Base-by-base conservation (phyloP, 2,888 invertebrate genomes). In the Stegana nigrithorax region DNA sequence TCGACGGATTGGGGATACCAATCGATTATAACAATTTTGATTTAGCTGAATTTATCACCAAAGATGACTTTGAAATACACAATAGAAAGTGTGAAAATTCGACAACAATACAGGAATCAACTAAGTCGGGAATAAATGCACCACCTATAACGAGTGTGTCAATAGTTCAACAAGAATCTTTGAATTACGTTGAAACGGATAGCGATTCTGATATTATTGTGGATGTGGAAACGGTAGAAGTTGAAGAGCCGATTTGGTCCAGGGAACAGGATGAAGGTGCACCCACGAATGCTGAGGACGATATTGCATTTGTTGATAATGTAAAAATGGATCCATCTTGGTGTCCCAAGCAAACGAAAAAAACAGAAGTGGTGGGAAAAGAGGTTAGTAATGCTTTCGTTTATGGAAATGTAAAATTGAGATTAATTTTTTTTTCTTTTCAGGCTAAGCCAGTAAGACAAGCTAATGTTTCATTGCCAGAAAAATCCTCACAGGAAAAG, bases 221-320 rank as follows among this genome's bases (percentile, higher is more conserved):
- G 26, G 85, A 85, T 69, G 83, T 85, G 36, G 85, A 85, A 70
- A 85, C 86, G 0, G 73, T 85, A 21, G 85, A 85, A 68, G 70
- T 73, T 25, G 81, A 84, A 60, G 73, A 72, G 23, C 67, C 73
- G 1, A 8, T 60, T 4, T 23, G 25, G 26, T 2, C 14, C 14
- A 26, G 12, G 2, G 8, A 50, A n/a, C 50, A 50, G n/a, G 2
- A 26, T 4, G 4, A 26, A 6, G 5, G 25, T 4, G 50, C 4
- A 12, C 12, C 23, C 1, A 2, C 42, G 3, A n/a, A 55, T 23
- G 55, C 26, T 36, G 14, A 68, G 10, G 76, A 73, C 29, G 70
- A 77, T 61, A 44, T 78, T 32, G 47, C 71, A 53, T 81, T 71
- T 69, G 73, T 73, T 29, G 85, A 85, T 67, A 83, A 85, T 69